Evolutionary conservation across 2,797 vertebrate genomes (phyloP), one percentile per base, ranked within the genome.

Genomic region (Epinephelus awoara): DNA sequence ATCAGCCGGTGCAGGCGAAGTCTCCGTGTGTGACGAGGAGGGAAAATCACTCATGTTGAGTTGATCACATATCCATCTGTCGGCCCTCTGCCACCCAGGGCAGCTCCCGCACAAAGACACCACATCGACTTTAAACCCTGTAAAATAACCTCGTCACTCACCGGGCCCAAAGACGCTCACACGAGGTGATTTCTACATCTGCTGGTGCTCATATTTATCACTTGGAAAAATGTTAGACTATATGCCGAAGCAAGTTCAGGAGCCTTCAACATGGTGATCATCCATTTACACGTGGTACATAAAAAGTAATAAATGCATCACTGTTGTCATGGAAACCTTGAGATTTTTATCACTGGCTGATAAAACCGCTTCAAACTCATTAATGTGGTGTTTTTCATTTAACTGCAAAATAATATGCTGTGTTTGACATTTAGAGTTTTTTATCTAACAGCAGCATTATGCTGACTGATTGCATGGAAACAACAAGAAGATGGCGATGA

Each of bases 41-140:
- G 75, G 56, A 40, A 64, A 87, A 86, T 85, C 73, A 52, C 72
- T 90, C 87, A 67, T 6, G 68, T 79, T 44, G 77, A 83, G 75
- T 79, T 74, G 81, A 90, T 90, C 80, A 72, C 82, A 82, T 42
- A 79, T 88, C 78, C 83, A 80, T 85, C 80, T 79, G 85, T 67
- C 44, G 46, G 67, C 69, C 27, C 75, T 72, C 81, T 19, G 77
- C 79, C 77, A 70, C 80, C 68, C 71, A 34, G 67, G 57, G 68
- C 67, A 52, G 63, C 65, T 23, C 67, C 46, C 1, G 6, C 75
- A 77, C 82, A 71, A 82, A 80, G 70, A 83, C 77, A 6, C 38
- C 59, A 42, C 72, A 2, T 68, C 12, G 9, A 78, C 84, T 57
- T 13, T 19, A 47, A 62, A 72, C 23, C 70, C 18, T 2, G 65